These are phyloP conservation scores for Corythoichthys intestinalis DNA, from an alignment of 2,113 vertebrate genomes.

Conservation along the genomic window DNA sequence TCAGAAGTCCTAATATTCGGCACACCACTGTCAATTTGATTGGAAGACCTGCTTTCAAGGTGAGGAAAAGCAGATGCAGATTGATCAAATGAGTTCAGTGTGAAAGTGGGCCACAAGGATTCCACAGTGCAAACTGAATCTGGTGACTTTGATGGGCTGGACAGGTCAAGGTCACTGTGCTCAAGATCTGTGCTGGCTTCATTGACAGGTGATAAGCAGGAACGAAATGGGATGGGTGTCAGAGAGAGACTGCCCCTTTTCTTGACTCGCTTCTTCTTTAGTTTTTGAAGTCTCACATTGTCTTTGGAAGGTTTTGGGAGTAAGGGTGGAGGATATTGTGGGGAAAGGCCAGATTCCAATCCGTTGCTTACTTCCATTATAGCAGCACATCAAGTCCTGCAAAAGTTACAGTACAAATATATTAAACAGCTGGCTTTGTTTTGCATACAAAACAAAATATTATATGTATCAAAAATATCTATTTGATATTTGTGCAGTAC, in stretches of 20 bases:
- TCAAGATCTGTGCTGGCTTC: constrained; percentile 86
- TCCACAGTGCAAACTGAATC: constrained; percentile 24
- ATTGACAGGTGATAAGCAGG: constrained; percentile 85
- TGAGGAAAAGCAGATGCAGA: constrained; percentile 64
- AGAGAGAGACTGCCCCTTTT: constrained; percentile 69
- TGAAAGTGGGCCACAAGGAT: constrained; percentile 37
- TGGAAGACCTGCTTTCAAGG: constrained; percentile 46
- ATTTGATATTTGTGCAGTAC: background rate
- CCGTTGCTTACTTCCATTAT: constrained; percentile 68
- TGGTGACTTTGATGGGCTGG: constrained; percentile 49
- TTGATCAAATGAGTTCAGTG: constrained; percentile 35
- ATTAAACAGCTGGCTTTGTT: background rate
- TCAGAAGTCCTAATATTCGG: constrained; percentile 39
- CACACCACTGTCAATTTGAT: constrained; percentile 42
- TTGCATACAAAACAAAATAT: background rate
- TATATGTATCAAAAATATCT: background rate
- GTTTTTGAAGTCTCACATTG: constrained; percentile 81
- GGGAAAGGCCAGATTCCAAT: constrained; percentile 53
- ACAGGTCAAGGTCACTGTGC: constrained; percentile 59
- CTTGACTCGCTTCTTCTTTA: constrained; percentile 81
- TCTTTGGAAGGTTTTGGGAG: constrained; percentile 86
- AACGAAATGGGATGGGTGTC: constrained; percentile 72
- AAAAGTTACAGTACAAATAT: constrained; percentile 34
- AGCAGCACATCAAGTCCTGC: constrained; percentile 73
- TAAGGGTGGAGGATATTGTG: constrained; percentile 77